These are phyloP conservation scores for Chloroclysta siterata DNA, from an alignment of 2,888 invertebrate species.

Conservation along the genomic window DNA sequence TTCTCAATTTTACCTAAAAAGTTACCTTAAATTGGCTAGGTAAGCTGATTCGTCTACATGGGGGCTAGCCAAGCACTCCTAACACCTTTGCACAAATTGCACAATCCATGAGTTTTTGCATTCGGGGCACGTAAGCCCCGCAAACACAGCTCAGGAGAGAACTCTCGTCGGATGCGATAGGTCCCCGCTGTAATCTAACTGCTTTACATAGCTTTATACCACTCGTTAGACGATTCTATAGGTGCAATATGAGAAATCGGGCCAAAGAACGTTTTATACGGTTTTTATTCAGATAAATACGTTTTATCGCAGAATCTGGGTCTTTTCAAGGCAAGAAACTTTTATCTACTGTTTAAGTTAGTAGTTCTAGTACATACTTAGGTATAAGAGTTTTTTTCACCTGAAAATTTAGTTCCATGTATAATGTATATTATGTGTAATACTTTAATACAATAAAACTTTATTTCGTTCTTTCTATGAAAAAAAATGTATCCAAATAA, in stretches of 20 bases:
- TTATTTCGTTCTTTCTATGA: no score
- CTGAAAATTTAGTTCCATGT: no score
- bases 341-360: no score
- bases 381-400: no score
- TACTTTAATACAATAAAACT: no score
- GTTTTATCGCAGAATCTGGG: constrained; percentile 44
- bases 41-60: constrained; percentile 35
- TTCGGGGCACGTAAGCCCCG: constrained; percentile 44
- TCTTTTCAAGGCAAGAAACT: not conserved
- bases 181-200: constrained; percentile 42
- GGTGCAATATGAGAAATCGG: constrained; percentile 26
- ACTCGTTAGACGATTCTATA: constrained; percentile 40
- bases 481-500: no score
- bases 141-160: constrained; percentile 45
- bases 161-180: constrained; percentile 39
- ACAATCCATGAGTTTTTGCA: constrained; percentile 47
- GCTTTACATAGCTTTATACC: constrained; percentile 42
- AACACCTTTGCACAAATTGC: constrained; percentile 45
- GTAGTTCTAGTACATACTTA: no score
- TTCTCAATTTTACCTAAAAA: constrained; percentile 12
- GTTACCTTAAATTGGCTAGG: constrained; percentile 26
- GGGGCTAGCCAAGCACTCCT: constrained; percentile 36
- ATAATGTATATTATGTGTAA: no score
- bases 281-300: constrained; percentile 20
- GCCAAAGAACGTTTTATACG: constrained; percentile 13